These are phyloP conservation scores for Melanotaenia boesemani DNA, from an alignment of 2,797 vertebrate genomes.

Conservation along the genomic window DNA sequence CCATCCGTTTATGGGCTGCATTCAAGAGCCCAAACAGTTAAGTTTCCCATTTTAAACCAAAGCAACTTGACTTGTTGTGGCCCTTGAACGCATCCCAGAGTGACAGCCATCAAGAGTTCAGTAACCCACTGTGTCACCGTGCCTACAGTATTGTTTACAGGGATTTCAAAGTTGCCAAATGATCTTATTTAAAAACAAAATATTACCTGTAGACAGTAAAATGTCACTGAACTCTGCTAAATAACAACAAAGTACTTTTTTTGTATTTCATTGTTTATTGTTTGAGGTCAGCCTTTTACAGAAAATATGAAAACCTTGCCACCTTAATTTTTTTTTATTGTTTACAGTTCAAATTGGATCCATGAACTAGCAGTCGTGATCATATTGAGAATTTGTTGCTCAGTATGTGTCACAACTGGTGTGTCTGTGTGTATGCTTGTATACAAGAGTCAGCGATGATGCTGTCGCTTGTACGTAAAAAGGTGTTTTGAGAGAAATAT, in stretches of 20 bases:
- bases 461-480: constrained; percentile 55
- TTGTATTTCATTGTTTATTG: constrained; percentile 33
- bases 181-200: constrained; percentile 37
- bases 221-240: constrained; percentile 42
- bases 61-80: constrained; percentile 49
- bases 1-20: constrained; percentile 30
- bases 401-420: constrained; percentile 22
- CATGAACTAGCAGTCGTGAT: constrained; percentile 35
- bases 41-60: constrained; percentile 61
- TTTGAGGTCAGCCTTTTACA: constrained; percentile 25
- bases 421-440: constrained; percentile 34
- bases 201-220: constrained; percentile 45
- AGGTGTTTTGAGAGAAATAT: constrained; percentile 54
- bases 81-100: constrained; percentile 56
- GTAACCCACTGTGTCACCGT: constrained; percentile 62
- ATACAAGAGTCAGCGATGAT: constrained; percentile 41
- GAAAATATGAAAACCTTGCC: constrained; percentile 39
- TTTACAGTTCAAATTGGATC: constrained; percentile 56
- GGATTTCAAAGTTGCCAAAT: constrained; percentile 72
- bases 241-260: constrained; percentile 20
- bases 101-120: constrained; percentile 45
- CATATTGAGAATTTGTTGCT: constrained; percentile 40
- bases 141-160: constrained; percentile 72
- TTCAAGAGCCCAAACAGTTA: constrained; percentile 34
- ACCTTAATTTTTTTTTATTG: constrained; percentile 47